These are phyloP conservation scores for Zaprionus capensis DNA, from an alignment of 1,140 invertebrate species.

Conservation along the genomic window DNA sequence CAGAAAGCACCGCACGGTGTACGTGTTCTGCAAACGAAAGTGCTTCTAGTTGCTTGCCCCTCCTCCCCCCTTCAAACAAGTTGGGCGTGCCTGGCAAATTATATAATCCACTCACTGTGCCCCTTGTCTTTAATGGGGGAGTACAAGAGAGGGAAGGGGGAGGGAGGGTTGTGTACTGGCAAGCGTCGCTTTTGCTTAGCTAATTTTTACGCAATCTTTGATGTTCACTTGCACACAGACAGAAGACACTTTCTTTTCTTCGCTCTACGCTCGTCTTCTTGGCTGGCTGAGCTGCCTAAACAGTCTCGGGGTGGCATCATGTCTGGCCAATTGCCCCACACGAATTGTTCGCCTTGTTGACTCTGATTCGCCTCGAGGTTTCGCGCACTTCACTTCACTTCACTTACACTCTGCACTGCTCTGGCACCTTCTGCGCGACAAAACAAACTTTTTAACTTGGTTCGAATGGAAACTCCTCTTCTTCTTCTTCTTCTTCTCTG, in stretches of 20 bases:
- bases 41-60: constrained; percentile 38
- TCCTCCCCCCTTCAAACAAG: background rate
- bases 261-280: constrained; percentile 31
- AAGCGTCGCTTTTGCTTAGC: background rate
- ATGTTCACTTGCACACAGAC: constrained; percentile 42
- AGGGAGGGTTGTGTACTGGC: background rate
- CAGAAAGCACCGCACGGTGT: constrained; percentile 45
- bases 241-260: constrained; percentile 63
- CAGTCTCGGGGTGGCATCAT: constrained; percentile 43
- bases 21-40: constrained; percentile 61
- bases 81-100: constrained; percentile 28
- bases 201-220: constrained; percentile 63
- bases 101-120: constrained; percentile 32
- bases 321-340: constrained; percentile 43
- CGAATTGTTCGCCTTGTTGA: constrained; percentile 67
- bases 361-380: constrained; percentile 31
- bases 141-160: constrained; percentile 21
- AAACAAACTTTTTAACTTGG: background rate
- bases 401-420: constrained; percentile 53
- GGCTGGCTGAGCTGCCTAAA: constrained; percentile 60
- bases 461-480: constrained; percentile 42
- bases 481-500: background rate
- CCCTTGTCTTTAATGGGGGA: constrained; percentile 55
- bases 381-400: constrained; percentile 67
- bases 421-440: constrained; percentile 12